Evolutionary conservation across 2,888 invertebrate species (phyloP).

Genomic region (Lottia gigantea): DNA sequence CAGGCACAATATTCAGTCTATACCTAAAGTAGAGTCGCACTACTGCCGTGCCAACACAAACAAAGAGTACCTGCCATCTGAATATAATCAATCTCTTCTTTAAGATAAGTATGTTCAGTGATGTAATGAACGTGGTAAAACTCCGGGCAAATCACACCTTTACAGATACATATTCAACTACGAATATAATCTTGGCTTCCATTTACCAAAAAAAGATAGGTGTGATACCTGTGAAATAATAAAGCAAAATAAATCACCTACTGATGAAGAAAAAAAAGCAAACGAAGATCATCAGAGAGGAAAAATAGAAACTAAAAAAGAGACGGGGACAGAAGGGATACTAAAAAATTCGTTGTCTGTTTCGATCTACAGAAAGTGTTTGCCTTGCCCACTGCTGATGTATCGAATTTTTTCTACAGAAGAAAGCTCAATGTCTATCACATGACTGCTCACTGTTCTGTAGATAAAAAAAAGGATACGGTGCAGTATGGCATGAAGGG

Average conservation of each 20-base stretch:
- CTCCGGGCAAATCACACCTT: constrained; percentile 21
- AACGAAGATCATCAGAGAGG: neutral
- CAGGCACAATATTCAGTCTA: constrained; percentile 16
- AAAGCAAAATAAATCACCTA: neutral
- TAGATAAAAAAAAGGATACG: neutral
- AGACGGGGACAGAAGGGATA: neutral
- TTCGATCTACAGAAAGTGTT: constrained; percentile 20
- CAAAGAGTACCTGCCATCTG: constrained; percentile 10
- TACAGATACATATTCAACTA: constrained; percentile 25
- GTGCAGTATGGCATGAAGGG: constrained; percentile 12
- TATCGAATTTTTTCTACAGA: constrained; percentile 13
- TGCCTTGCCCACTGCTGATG: constrained; percentile 5
- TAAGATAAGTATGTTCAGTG: constrained; percentile 18
- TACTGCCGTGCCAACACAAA: constrained; percentile 19
- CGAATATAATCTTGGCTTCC: constrained; percentile 25
- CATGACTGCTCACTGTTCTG: constrained; percentile 20
- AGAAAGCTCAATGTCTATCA: constrained; percentile 10
- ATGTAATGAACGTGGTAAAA: constrained; percentile 17
- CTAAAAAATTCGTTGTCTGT: constrained; percentile 4
- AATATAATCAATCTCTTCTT: neutral
- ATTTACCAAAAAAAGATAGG: constrained; percentile 20
- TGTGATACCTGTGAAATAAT: constrained; percentile 24
- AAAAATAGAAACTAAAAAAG: neutral
- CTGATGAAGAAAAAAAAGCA: constrained; percentile 4
- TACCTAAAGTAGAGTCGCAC: constrained; percentile 19